Evolutionary conservation across 2,888 invertebrate species (phyloP).

Genomic region (Leucoma salicis): DNA sequence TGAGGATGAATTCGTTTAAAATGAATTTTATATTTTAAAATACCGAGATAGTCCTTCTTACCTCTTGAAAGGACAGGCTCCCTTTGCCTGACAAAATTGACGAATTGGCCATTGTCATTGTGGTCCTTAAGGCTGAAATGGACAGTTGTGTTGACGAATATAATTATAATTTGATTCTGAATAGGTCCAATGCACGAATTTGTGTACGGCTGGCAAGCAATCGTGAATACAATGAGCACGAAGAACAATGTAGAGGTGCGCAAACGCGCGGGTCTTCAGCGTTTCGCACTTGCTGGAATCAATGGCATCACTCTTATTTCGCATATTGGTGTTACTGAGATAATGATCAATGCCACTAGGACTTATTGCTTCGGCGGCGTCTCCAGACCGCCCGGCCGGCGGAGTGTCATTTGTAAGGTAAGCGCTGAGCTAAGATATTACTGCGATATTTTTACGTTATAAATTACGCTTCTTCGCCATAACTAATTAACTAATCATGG

Average conservation of each 20-base stretch:
- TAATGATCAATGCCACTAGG: conserved; percentile 75
- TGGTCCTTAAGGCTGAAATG: too few relatives aligned
- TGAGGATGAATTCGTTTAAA: too few relatives aligned
- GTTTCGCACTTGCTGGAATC: conserved; percentile 74
- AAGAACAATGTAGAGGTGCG: conserved; percentile 77
- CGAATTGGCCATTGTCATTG: too few relatives aligned
- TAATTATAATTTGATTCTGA: not conserved
- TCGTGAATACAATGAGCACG: conserved; percentile 78
- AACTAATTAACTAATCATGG: too few relatives aligned
- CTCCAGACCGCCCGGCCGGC: conserved; percentile 65
- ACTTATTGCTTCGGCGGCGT: conserved; percentile 73
- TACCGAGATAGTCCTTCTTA: too few relatives aligned
- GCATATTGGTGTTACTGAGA: conserved; percentile 74
- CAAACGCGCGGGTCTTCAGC: conserved; percentile 71
- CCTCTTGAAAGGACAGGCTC: too few relatives aligned
- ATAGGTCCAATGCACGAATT: conserved; percentile 76
- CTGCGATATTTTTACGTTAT: too few relatives aligned
- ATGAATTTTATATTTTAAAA: too few relatives aligned
- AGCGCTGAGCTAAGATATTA: too few relatives aligned
- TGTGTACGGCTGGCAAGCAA: conserved; percentile 77
- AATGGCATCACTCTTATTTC: conserved; percentile 73
- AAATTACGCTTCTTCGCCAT: too few relatives aligned
- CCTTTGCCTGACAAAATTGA: too few relatives aligned
- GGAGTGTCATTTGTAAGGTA: conserved; percentile 74
- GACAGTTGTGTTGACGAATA: too few relatives aligned